Conservation (phyloP, 2,888 invertebrate species). For the Gortyna flavago region DNA sequence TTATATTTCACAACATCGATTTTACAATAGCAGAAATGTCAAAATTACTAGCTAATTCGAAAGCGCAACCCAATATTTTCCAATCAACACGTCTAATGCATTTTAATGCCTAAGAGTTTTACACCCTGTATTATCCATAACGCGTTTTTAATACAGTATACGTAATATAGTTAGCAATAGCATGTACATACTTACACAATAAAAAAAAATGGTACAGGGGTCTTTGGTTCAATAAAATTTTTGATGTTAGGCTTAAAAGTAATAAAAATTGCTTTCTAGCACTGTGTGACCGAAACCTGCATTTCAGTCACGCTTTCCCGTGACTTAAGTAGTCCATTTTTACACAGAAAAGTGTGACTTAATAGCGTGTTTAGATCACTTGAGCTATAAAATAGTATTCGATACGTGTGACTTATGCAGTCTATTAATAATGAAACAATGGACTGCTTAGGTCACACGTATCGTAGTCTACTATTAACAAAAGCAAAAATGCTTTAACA, state of each 20-base stretch:
- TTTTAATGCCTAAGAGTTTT: constrained; percentile 85
- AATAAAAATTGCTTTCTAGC: background rate
- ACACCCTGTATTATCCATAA: constrained; percentile 89
- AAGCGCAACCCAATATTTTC: constrained; percentile 68
- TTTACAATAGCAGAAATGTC: constrained; percentile 68
- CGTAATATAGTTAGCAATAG: constrained; percentile 59
- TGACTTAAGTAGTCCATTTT: background rate
- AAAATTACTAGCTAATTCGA: constrained; percentile 67
- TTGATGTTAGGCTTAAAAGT: constrained; percentile 4
- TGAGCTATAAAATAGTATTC: background rate
- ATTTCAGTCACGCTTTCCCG: background rate
- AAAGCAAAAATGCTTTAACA: constrained; percentile 14
- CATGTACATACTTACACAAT: constrained; percentile 59
- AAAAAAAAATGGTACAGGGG: constrained; percentile 40
- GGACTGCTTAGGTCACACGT: background rate
- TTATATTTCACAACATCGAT: constrained; percentile 70
- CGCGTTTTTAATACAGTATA: constrained; percentile 80
- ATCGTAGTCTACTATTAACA: background rate
- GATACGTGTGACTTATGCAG: background rate
- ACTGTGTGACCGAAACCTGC: background rate
- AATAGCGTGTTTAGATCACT: background rate
- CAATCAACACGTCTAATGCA: constrained; percentile 72
- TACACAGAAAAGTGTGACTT: background rate
- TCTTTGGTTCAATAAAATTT: constrained; percentile 2
- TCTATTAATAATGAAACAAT: background rate